Evolutionary conservation across 2,888 invertebrate genomes (phyloP), one percentile per base, ranked within the genome.

Genomic region (Parochlus steinenii): DNA sequence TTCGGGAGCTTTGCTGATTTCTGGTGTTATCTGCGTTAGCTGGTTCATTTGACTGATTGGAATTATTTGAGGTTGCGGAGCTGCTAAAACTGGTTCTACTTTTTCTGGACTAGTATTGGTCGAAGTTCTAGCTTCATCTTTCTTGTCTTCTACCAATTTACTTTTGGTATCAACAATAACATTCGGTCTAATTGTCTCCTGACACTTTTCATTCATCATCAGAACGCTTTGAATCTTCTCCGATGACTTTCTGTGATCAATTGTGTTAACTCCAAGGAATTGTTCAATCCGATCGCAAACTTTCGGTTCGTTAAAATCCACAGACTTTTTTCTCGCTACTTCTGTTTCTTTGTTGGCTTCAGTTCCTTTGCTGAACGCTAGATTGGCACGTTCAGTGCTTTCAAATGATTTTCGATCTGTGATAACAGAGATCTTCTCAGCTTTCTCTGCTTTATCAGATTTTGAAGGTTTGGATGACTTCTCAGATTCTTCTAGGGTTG

Each of bases 141-240:
- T n/a, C 8, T 12, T 22, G 11, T 12, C 11, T 5, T 26, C 27
- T 5, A n/a, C 14, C 11, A 11, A 25, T 5, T 12, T 12, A 6
- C 17, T 18, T 15, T 32, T 31, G 2, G 41, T 38, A 35, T 45
- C 45, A 14, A 45, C 41, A 22, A 45, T 45, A 3, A 45, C 45
- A 39, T 45, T 45, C 11, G 45, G 43, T 5, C 45, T 37, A 15
- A 22, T 28, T 20, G 26, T 20, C 17, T 28, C 12, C 11, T 39
- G 39, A n/a, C 37, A 40, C 12, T 41, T 42, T 31, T 45, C 43
- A 27, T 43, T 43, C 2, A 42, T 27, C 29, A 42, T 43, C 6
- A 43, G 27, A 0, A 44, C 43, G 30, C 40, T 40, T n/a, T 38
- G 23, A 3, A 20, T 5, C 5, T 12, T 31, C 6, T 31, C 31